These are phyloP conservation scores for Lasioglossum lativentre DNA, from an alignment of 2,888 invertebrate genomes.

Conservation along the genomic window DNA sequence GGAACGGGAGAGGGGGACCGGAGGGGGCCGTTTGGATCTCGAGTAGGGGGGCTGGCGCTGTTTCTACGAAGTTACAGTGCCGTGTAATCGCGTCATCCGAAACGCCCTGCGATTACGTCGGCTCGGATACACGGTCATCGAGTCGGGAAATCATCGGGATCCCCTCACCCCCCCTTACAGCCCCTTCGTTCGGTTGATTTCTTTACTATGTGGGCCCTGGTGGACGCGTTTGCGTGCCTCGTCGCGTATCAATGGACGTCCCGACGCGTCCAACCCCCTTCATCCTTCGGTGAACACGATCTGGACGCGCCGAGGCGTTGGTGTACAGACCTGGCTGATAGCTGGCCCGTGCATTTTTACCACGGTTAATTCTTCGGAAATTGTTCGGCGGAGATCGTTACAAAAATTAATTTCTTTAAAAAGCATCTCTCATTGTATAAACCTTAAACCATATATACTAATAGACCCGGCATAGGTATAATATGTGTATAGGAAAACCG, in stretches of 20 bases:
- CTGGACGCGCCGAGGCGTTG: neutral
- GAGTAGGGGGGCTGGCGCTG: neutral
- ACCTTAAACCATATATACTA: no score
- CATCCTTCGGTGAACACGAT: neutral
- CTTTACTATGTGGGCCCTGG: slow-evolving; percentile 44
- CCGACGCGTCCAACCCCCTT: neutral
- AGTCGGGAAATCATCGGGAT: slow-evolving; percentile 62
- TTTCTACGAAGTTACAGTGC: slow-evolving; percentile 42
- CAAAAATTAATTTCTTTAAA: no score
- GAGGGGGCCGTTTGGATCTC: neutral
- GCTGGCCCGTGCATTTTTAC: no score
- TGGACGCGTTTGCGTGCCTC: slow-evolving; percentile 43
- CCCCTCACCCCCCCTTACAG: neutral
- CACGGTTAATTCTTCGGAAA: no score
- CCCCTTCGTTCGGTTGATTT: neutral
- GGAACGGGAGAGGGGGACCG: neutral
- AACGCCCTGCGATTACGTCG: slow-evolving; percentile 65
- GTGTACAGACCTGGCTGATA: no score
- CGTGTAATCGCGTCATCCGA: slow-evolving; percentile 66
- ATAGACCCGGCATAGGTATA: no score
- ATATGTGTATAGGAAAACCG: no score
- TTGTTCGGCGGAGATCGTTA: no score
- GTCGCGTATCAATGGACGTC: slow-evolving; percentile 36
- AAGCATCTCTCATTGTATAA: no score
- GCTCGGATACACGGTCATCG: slow-evolving; percentile 67